Base-by-base conservation (phyloP, 1,140 invertebrate genomes). In the Melitaea cinxia region DNA sequence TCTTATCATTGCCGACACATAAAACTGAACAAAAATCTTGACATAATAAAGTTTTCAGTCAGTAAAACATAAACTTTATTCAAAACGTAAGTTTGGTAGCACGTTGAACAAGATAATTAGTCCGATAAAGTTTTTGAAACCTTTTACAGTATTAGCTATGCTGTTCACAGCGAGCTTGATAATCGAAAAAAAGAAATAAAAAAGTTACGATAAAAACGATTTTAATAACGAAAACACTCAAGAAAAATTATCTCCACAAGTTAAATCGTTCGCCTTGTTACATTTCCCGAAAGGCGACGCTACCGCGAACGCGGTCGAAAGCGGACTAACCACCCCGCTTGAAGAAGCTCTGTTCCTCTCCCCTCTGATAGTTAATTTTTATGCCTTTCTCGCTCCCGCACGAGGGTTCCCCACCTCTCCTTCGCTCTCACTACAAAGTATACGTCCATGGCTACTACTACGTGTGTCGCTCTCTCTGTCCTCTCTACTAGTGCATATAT, bases 401-500 rank as follows among this genome's bases (percentile, higher is more conserved):
- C 73, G 52, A 78, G 77, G 83, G 79, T 83, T 81, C 75, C 73
- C 72, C 56, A 68, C 77, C 65, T 88, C 88, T 85, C 85, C 71
- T 68, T 84, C 80, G 24, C 84, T 77, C 88, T 47, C 58, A 75
- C 71, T 72, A 78, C 71, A 68, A 71, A 78, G 61, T 76, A 77
- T 78, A 77, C 82, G 78, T 75, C 70, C 77, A 70, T 83, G 72
- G 83, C 78, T 87, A 87, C 78, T 83, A 83, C 83, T 88, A 88
- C 78, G 76, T 89, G 83, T 89, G 77, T 68, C 78, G 80, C 80
- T 82, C 80, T 83, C 81, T 89, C 84, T 91, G 85, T 89, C 82
- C 73, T 83, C 83, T 87, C 75, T 88, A 89, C 82, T 91, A 91
- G 77, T 89, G 86, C 88, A 91, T 91, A 89, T 91, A 91, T 84